Evolutionary conservation across 2,888 invertebrate genomes (phyloP), one percentile per base, ranked within the genome.

Genomic region (Plagiodera versicolora): DNA sequence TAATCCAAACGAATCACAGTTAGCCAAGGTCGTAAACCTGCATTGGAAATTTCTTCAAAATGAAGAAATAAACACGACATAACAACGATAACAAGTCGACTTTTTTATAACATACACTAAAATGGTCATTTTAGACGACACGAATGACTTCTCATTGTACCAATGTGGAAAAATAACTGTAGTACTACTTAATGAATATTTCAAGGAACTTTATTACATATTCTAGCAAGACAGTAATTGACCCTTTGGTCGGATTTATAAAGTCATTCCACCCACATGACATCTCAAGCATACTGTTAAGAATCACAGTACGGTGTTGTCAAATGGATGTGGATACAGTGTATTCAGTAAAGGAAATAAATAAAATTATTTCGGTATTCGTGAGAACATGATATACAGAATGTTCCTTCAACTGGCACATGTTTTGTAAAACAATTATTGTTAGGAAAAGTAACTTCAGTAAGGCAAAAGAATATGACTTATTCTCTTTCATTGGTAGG

Each of bases 161-260:
- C n/a, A 51, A 56, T 32, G 49, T 50, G 46, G 51, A 60, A 50
- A 39, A 45, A 52, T 60, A 60, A 63, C 63, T 50, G 57, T 60
- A 57, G 47, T 51, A 55, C 46, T 53, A 52, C 56, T 18, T 51
- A 65, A 58, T 62, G 58, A 63, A 60, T 60, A 60, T 65, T 56
- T 63, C 56, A 45, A 53, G 58, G 60, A 56, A 56, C 52, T 53
- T 65, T 65, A 61, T 58, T 18, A 45, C 46, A 19, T 60, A 58
- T 61, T 61, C 63, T 50, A 56, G 61, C 59, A 63, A 63, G 65
- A 67, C 64, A 65, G 55, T 67, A 68, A 67, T 66, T 67, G 68
- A 69, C 65, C 67, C 60, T 49, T 54, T 56, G 60, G 62, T 61
- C 57, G 19, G 58, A 61, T 61, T 61, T 61, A 61, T 61, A 61